phyloP scores from a whole-genome alignment of 2,113 vertebrate genomes.

The Opisthocomus hoazin region DNA sequence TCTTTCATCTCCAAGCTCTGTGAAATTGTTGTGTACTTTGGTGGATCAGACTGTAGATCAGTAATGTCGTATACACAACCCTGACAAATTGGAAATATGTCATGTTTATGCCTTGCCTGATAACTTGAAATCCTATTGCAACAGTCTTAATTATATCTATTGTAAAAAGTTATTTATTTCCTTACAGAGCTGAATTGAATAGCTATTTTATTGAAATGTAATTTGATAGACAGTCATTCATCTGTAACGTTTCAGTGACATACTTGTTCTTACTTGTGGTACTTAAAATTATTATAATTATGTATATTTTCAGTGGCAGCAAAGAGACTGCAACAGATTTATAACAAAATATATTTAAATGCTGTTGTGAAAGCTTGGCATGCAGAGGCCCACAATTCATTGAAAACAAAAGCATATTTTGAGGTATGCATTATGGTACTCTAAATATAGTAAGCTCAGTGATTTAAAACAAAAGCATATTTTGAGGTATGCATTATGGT shows the following conservation, averaged over 20 bases:
- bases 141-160: not conserved
- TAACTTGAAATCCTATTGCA: not conserved
- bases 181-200: not conserved
- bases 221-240: not conserved
- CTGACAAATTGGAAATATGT: not conserved
- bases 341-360: not conserved
- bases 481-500: conserved; percentile 35
- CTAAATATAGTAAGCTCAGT: not conserved
- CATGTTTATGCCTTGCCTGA: not conserved
- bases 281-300: not conserved
- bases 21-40: not conserved
- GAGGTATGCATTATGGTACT: conserved; percentile 12
- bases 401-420: conserved; percentile 30
- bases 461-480: conserved; percentile 16
- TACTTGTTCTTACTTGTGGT: not conserved
- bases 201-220: not conserved
- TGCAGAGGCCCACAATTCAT: not conserved
- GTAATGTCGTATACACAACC: not conserved
- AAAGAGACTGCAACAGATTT: not conserved
- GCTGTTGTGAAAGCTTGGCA: conserved; percentile 32
- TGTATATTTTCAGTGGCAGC: conserved; percentile 24
- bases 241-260: not conserved
- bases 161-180: not conserved
- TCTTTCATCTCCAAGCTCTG: not conserved
- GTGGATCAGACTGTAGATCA: not conserved